These are phyloP conservation scores for Polypedilum vanderplanki DNA, from an alignment of 1,140 invertebrate species.

Conservation along the genomic window DNA sequence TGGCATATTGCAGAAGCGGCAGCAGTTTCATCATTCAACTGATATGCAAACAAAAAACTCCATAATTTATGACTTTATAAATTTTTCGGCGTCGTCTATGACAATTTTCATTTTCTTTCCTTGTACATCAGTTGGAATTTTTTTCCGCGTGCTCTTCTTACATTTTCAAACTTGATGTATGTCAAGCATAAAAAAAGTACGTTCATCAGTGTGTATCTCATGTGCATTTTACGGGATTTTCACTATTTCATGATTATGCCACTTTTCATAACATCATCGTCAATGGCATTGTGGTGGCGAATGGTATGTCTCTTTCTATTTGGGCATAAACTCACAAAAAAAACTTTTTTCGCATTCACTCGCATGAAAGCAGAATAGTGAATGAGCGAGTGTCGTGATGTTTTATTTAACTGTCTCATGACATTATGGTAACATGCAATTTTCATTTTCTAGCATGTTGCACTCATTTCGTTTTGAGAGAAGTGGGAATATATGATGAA, in stretches of 20 bases:
- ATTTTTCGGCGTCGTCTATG: background rate
- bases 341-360: background rate
- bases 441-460: slow-evolving; percentile 7
- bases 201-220: background rate
- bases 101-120: background rate
- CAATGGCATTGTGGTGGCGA: too few relatives aligned
- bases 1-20: too few relatives aligned
- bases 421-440: background rate
- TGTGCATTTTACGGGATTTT: background rate
- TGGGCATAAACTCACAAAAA: background rate
- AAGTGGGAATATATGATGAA: too few relatives aligned
- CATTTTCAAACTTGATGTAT: background rate
- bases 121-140: background rate
- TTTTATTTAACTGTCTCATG: slow-evolving; percentile 8
- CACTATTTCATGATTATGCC: background rate
- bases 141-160: background rate
- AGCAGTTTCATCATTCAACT: background rate
- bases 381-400: background rate
- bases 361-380: too few relatives aligned
- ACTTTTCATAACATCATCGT: background rate
- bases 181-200: background rate
- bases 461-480: background rate
- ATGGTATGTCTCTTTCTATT: too few relatives aligned
- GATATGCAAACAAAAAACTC: background rate
- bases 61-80: slow-evolving; percentile 3